phyloP scores from a whole-genome alignment of 2,113 vertebrate genomes.

The Isurus oxyrinchus region DNA sequence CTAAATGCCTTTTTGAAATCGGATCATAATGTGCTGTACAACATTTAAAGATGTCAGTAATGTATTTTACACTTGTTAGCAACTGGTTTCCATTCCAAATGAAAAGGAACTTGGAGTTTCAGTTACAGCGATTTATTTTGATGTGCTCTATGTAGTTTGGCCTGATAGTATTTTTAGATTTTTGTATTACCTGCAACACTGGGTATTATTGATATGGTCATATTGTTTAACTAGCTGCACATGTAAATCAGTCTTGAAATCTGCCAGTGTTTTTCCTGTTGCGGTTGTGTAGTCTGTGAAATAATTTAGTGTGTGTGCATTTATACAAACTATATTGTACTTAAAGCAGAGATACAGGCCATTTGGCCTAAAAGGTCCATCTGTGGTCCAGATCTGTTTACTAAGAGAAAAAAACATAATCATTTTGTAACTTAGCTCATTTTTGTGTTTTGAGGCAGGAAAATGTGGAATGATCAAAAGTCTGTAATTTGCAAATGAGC shows the following conservation, averaged over 20 bases:
- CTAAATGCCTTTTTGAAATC: no score
- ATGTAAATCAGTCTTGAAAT: not conserved
- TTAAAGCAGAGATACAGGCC: not conserved
- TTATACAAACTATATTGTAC: not conserved
- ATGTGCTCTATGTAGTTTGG: not conserved
- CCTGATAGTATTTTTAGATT: no score
- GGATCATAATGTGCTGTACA: not conserved
- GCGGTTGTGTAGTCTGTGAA: not conserved
- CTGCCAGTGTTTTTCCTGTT: not conserved
- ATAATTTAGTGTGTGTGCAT: not conserved
- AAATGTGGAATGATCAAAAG: no score
- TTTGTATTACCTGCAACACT: not conserved
- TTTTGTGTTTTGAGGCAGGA: not conserved
- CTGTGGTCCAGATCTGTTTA: not conserved
- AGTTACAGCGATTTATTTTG: not conserved
- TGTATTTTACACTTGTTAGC: not conserved
- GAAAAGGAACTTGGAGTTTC: not conserved
- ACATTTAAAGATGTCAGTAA: no score
- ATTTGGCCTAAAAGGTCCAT: not conserved
- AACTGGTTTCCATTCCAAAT: not conserved
- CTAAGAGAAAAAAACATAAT: not conserved
- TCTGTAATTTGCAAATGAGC: no score
- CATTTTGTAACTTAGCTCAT: not conserved
- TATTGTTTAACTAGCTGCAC: not conserved
- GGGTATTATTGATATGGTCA: not conserved